Base-by-base conservation (phyloP, 2,797 vertebrate genomes). In the Coregonus ussuriensis region DNA sequence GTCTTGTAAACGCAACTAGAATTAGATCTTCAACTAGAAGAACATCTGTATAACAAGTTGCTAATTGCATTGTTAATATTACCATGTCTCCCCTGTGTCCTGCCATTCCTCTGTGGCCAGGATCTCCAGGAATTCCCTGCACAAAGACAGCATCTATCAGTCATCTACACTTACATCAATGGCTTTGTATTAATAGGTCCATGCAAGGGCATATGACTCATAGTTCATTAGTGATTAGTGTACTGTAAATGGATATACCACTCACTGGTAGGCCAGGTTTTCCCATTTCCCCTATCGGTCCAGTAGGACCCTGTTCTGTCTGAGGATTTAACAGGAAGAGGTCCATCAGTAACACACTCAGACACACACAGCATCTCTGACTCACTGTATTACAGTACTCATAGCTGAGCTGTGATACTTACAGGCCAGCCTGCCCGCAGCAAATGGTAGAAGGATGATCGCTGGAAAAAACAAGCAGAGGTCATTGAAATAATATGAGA, bases 401-500 rank as follows among this genome's bases (percentile, higher is more conserved):
- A 65, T 3, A 29, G 21, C 14, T 31, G 13, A 72, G 13, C 16
- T 71, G 83, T 62, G 0, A 21, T 85, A 95, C 95, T 95, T 90
- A 96, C 96, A 74, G 95, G 94, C 95, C 95, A 96, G 69, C 95
- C 93, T 0, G 89, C 88, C 0, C 86, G 81, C 35, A 96, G 90
- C 52, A 95, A 89, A 59, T 96, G 95, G 87, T 93, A 95, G 82
- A 94, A 86, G 0, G 92, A 41, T 0, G 94, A 94, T 88, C 91
- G 94, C 96, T 96, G 85, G 4, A 88, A 88, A 89, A 84, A 56
- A 4, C 54, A 25, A 0, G 1, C 5, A 75, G 4, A 76, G 63
- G 70, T 11, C 54, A 73, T 35, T 9, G 37, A 29, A 6, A 25
- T 31, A 4, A 56, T 56, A 4, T 65, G 6, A 6, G 6, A 41